These are phyloP conservation scores for Drosophila borealis DNA, from an alignment of 2,888 invertebrate genomes.

Conservation along the genomic window DNA sequence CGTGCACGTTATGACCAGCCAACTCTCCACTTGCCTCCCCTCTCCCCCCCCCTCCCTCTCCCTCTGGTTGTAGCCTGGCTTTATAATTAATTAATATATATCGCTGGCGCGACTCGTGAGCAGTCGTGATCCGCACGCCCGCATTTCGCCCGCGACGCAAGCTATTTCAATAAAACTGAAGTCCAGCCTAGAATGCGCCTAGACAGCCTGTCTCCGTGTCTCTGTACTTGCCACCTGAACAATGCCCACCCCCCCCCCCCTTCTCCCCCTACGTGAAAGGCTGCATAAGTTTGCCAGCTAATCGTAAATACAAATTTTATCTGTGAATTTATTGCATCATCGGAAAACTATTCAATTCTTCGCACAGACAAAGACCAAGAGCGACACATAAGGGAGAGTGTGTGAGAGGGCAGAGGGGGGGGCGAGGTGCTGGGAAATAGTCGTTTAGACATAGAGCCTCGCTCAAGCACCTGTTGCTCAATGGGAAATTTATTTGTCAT, in stretches of 20 bases:
- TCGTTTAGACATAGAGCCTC: constrained; percentile 7
- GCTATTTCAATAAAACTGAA: constrained; percentile 26
- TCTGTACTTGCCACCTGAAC: background rate
- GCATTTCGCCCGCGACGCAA: constrained; percentile 11
- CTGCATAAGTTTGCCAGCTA: constrained; percentile 24
- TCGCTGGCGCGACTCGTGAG: constrained; percentile 24
- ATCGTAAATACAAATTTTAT: constrained; percentile 82
- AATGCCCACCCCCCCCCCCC: background rate
- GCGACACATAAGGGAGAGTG: background rate
- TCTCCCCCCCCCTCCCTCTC: background rate
- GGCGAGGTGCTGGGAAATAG: background rate
- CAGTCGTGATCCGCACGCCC: constrained; percentile 56
- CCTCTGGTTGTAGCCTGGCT: constrained; percentile 20
- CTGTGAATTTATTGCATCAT: constrained; percentile 81
- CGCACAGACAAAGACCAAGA: constrained; percentile 7
- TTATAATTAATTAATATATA: constrained; percentile 74
- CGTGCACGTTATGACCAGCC: constrained; percentile 77
- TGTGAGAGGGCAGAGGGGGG: too few species aligned
- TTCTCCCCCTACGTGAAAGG: background rate
- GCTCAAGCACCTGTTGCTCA: constrained; percentile 64
- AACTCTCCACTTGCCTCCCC: constrained; percentile 20
- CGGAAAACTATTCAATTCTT: constrained; percentile 75
- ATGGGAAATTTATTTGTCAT: constrained; percentile 70
- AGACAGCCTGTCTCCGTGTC: constrained; percentile 63
- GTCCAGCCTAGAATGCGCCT: constrained; percentile 24